These are phyloP conservation scores for Dryoscopus gambensis DNA, from an alignment of 2,113 vertebrate species.

Conservation along the genomic window DNA sequence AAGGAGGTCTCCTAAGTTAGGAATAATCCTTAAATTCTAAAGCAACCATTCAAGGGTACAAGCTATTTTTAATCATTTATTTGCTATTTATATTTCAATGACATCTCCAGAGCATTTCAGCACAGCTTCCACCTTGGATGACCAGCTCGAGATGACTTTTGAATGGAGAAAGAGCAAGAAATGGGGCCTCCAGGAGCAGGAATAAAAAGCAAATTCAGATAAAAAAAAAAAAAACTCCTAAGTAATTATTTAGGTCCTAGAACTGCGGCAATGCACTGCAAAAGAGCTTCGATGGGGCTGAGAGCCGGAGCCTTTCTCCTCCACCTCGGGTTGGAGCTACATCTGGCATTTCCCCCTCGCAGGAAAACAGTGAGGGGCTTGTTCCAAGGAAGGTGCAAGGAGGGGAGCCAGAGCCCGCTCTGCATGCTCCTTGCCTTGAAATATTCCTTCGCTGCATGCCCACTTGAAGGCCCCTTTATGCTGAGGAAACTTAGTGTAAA, in stretches of 20 bases:
- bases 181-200: neutral
- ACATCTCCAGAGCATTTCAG: neutral
- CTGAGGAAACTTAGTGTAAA: conserved; percentile 34
- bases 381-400: conserved; percentile 56
- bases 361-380: conserved; percentile 55
- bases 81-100: neutral
- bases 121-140: neutral
- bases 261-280: neutral
- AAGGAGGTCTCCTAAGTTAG: neutral
- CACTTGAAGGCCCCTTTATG: conserved; percentile 65
- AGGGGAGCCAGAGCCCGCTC: conserved; percentile 18
- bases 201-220: neutral
- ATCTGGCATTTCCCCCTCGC: conserved; percentile 44
- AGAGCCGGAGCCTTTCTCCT: conserved; percentile 2
- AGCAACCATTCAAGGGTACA: neutral
- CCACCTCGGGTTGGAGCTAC: conserved; percentile 7
- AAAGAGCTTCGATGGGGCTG: neutral
- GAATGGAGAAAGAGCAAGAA: neutral
- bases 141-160: neutral
- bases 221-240: neutral
- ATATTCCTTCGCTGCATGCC: conserved; percentile 56
- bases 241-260: neutral
- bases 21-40: conserved; percentile 3
- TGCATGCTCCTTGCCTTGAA: conserved; percentile 46
- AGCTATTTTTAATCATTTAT: neutral